Evolutionary conservation across 1,140 invertebrate genomes (phyloP), one percentile per base, ranked within the genome.

Genomic region (Armadillidium nasatum): DNA sequence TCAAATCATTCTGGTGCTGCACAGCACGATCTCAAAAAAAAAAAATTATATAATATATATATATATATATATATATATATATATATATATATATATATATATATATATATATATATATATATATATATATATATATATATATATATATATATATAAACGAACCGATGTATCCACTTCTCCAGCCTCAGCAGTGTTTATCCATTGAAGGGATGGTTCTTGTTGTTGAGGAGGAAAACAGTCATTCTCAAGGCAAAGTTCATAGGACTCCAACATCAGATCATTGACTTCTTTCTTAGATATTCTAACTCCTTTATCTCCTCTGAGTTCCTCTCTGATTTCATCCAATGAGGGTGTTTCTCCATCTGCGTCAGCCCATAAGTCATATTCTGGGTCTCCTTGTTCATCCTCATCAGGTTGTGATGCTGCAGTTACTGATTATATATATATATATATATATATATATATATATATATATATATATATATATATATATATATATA

Each of bases 381-480:
- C 93, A 84, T 95, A 97, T 83, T 97, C 94, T 0, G 95, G 94
- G 87, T 98, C 94, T 68, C 91, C 89, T 79, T 94, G 92, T 79
- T 92, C 91, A 86, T 95, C 93, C 82, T 94, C 93, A 82, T 93
- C 91, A 54, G 74, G 78, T 75, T 83, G 85, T 67, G 69, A 68
- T 50, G 43, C 73, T 50, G 71, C 73, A 73, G 33, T 33, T 33
- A n/a, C 33, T 33, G 33, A 33, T 33, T 33, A 33, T 33, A 33
- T 33, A 33, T 33, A 33, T 33, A 33, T 33, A 33, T 33, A 33
- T 33, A 33, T 54, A 10, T 10, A 22, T 6, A 67, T 43, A 13
- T 23, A 70, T 23, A 50, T 43, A 71, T 9, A 19, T 21, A 33
- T n/a, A 50, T 21, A 15, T 15, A 19, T 66, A 54, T 15, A 15